A percentile compares a stretch with the other conserved stretches of the same genome.
These are phyloP conservation scores for Rhaphigaster nebulosa DNA, from an alignment of 2,888 invertebrate genomes.

Conservation along the genomic window DNA sequence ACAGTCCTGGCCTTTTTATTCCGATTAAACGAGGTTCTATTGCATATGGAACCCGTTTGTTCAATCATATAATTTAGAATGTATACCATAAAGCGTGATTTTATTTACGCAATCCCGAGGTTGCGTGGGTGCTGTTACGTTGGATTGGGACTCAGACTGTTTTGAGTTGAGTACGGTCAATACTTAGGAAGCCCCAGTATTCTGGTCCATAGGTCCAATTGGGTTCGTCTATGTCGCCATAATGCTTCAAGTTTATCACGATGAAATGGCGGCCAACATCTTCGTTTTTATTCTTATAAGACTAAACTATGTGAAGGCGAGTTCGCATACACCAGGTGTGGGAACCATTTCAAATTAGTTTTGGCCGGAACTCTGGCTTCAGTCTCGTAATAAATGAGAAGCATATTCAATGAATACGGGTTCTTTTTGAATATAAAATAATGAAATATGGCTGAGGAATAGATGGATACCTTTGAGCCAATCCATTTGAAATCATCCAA, in stretches of 20 bases:
- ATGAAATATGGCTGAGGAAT: too few relatives aligned
- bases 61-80: background rate
- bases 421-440: too few relatives aligned
- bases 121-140: background rate
- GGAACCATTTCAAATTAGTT: background rate
- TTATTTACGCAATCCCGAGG: background rate
- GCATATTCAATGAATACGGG: too few relatives aligned
- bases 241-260: background rate
- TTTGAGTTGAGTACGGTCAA: background rate
- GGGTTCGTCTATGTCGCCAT: background rate
- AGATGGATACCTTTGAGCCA: too few relatives aligned
- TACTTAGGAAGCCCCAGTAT: background rate
- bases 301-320: background rate
- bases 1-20: too few relatives aligned
- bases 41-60: background rate
- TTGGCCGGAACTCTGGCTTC: background rate
- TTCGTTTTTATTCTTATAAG: background rate
- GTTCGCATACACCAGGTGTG: background rate
- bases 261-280: background rate
- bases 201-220: background rate
- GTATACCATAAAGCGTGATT: background rate
- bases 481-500: too few relatives aligned
- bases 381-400: background rate
- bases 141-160: background rate
- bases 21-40: background rate